Conservation (phyloP, 2,797 vertebrate species). For the Peromyscus melanophrys region DNA sequence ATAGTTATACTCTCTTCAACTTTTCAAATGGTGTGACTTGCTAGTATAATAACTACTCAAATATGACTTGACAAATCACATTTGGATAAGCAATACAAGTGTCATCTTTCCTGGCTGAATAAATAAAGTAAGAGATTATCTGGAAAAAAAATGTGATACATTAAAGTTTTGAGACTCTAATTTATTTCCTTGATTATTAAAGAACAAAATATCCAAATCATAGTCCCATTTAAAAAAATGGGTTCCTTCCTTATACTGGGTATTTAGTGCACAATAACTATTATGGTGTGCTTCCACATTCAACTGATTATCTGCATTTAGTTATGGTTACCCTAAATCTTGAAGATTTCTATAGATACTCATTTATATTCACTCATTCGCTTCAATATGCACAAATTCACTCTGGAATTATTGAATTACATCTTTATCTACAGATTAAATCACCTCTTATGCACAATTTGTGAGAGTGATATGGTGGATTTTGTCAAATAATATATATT, state of each 20-base stretch:
- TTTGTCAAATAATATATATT: slow-evolving; percentile 50
- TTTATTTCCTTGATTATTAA: slow-evolving; percentile 53
- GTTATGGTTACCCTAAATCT: background rate
- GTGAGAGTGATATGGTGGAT: slow-evolving; percentile 28
- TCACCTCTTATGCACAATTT: background rate
- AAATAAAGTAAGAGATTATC: slow-evolving; percentile 20
- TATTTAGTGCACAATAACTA: background rate
- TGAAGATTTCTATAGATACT: slow-evolving; percentile 22
- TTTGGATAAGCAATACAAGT: slow-evolving; percentile 44
- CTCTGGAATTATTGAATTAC: background rate
- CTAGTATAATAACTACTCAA: background rate
- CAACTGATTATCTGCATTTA: background rate
- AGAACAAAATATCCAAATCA: background rate
- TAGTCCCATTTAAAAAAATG: slow-evolving; percentile 7
- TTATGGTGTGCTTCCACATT: background rate
- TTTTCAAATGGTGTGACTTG: background rate
- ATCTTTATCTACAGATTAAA: slow-evolving; percentile 32
- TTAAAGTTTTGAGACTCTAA: slow-evolving; percentile 33
- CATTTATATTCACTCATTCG: slow-evolving; percentile 33
- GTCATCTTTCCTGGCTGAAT: background rate
- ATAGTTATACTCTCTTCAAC: background rate
- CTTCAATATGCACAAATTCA: slow-evolving; percentile 29
- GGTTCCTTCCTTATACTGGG: background rate
- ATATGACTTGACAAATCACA: background rate
- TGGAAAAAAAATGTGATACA: background rate